phyloP scores from a whole-genome alignment of 2,888 invertebrate species.

The Imbricaverruca yamaguchii region DNA sequence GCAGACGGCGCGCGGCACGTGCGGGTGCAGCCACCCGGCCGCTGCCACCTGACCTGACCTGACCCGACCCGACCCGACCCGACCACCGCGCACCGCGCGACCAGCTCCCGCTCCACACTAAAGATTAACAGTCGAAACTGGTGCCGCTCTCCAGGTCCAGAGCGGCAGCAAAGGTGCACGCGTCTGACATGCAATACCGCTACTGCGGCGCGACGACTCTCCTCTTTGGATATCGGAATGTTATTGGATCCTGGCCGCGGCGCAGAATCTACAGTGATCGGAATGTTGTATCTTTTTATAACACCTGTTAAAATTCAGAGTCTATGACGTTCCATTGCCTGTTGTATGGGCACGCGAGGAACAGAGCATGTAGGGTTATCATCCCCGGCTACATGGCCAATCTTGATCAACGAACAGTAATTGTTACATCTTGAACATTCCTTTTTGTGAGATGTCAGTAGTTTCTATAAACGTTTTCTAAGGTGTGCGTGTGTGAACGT shows the following conservation, averaged over 20 bases:
- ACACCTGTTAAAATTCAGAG: constrained; percentile 21
- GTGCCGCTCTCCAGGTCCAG: too few species aligned
- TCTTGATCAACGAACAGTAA: constrained; percentile 21
- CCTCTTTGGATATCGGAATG: neutral
- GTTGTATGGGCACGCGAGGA: neutral
- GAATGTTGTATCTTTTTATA: constrained; percentile 21
- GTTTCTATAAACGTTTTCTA: constrained; percentile 21
- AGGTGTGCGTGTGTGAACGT: constrained; percentile 17
- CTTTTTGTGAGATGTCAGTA: constrained; percentile 21
- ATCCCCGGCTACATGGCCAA: constrained; percentile 4
- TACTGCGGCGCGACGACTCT: too few species aligned
- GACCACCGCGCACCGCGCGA: too few species aligned
- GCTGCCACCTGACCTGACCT: neutral
- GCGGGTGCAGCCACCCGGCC: neutral
- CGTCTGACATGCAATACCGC: neutral
- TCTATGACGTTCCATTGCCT: neutral
- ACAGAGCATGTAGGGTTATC: neutral
- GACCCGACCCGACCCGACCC: neutral
- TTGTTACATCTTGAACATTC: constrained; percentile 20
- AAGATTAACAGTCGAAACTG: too few species aligned
- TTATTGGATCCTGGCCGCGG: neutral
- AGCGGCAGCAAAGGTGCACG: too few species aligned
- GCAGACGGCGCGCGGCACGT: neutral
- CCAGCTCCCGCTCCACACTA: too few species aligned
- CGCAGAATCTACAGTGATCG: neutral